Evolutionary conservation across 2,888 invertebrate species (phyloP).

Genomic region (Laothoe populi): DNA sequence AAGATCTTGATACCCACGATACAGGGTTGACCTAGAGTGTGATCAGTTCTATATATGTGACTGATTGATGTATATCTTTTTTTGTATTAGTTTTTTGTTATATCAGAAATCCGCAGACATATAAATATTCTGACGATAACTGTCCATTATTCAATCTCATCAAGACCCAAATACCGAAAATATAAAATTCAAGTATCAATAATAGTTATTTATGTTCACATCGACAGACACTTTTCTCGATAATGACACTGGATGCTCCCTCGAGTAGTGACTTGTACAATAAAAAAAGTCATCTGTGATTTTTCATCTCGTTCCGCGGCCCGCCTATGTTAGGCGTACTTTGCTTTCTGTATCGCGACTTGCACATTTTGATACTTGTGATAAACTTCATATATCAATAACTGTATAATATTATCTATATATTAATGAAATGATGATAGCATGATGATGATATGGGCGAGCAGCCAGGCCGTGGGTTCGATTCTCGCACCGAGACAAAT

Average conservation of each 20-base stretch:
- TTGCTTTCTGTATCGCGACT: conserved; percentile 41
- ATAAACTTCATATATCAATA: too few species aligned
- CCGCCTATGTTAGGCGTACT: conserved; percentile 67
- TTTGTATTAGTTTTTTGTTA: too few species aligned
- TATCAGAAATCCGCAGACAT: not conserved
- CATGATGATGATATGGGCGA: too few species aligned
- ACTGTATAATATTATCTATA: not conserved
- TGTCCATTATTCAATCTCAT: not conserved
- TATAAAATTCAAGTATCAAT: conserved; percentile 3
- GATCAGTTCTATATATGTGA: too few species aligned
- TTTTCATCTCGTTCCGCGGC: conserved; percentile 74
- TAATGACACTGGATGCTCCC: conserved; percentile 63
- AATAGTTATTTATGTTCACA: conserved; percentile 11
- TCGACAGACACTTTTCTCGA: conserved; percentile 56
- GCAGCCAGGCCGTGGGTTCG: too few species aligned
- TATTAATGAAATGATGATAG: not conserved
- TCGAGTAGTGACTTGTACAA: conserved; percentile 68
- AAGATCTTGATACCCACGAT: too few species aligned
- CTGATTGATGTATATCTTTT: too few species aligned
- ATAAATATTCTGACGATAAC: too few species aligned
- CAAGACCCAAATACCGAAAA: not conserved
- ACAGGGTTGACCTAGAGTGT: too few species aligned
- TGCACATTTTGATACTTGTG: conserved; percentile 50
- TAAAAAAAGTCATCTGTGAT: conserved; percentile 80
- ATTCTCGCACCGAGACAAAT: too few species aligned